These are phyloP conservation scores for Oscheius onirici DNA, from an alignment of 2,888 invertebrate species.

Conservation along the genomic window DNA sequence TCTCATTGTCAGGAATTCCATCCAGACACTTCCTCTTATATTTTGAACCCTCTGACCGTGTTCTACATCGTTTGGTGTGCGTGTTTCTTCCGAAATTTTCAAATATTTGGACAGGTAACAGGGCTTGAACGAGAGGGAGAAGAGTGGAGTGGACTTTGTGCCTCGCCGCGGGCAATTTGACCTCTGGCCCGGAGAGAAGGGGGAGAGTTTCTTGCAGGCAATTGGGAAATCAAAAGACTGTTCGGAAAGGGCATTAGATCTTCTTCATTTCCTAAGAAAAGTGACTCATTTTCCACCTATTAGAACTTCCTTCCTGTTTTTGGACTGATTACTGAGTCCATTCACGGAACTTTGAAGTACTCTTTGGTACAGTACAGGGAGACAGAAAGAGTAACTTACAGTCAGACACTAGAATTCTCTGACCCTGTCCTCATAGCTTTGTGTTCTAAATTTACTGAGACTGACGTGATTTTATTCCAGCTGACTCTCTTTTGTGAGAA, in stretches of 20 bases:
- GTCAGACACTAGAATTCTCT: too few relatives aligned
- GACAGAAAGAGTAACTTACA: too few relatives aligned
- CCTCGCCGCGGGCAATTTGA: not conserved
- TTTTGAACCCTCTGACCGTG: not conserved
- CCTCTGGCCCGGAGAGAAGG: not conserved
- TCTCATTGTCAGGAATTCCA: not conserved
- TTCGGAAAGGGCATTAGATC: not conserved
- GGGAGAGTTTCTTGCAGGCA: not conserved
- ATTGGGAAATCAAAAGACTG: not conserved
- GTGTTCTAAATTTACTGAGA: too few relatives aligned
- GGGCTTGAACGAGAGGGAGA: not conserved
- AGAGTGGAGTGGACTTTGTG: not conserved
- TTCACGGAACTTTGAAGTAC: too few relatives aligned
- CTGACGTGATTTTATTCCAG: too few relatives aligned
- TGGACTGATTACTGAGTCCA: too few relatives aligned
- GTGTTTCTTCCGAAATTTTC: conserved; percentile 5
- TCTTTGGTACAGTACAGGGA: too few relatives aligned
- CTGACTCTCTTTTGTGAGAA: too few relatives aligned
- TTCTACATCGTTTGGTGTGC: not conserved
- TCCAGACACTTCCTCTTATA: not conserved
- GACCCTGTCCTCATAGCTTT: too few relatives aligned
- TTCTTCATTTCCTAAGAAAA: too few relatives aligned
- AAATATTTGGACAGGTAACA: conserved; percentile 6
- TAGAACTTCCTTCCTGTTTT: too few relatives aligned
- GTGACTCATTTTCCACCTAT: too few relatives aligned